Evolutionary conservation across 2,797 vertebrate species (phyloP).

Genomic region (Parotocinclus haroldoi): DNA sequence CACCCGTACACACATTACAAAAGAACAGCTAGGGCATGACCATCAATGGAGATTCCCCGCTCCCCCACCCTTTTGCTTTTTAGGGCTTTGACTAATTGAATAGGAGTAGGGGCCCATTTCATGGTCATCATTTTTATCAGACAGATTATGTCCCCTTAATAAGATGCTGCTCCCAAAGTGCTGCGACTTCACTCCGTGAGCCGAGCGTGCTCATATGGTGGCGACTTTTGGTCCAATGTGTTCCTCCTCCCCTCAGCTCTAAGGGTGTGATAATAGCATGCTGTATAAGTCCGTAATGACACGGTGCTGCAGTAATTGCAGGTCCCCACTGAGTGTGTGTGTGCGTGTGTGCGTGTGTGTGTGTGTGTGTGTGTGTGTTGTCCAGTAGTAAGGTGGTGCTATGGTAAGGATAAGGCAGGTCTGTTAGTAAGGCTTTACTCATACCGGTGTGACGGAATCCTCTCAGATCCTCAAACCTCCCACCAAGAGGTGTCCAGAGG

Average conservation of each 20-base stretch:
- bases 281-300: conserved; percentile 70
- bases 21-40: conserved; percentile 50
- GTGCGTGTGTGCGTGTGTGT: conserved; percentile 31
- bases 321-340: conserved; percentile 58
- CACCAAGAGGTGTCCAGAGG: conserved; percentile 49
- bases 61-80: conserved; percentile 7
- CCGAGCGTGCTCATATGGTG: background rate
- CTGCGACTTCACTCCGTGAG: background rate
- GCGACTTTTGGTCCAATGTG: background rate
- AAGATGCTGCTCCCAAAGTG: conserved; percentile 9
- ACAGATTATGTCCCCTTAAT: conserved; percentile 8
- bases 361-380: conserved; percentile 36
- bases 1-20: conserved; percentile 41
- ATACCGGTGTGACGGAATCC: conserved; percentile 50
- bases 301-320: conserved; percentile 69
- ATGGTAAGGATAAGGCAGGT: conserved; percentile 44
- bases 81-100: conserved; percentile 26
- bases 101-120: conserved; percentile 25
- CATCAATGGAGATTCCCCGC: conserved; percentile 33
- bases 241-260: conserved; percentile 42
- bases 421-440: conserved; percentile 50
- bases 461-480: conserved; percentile 55
- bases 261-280: conserved; percentile 69
- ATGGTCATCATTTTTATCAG: conserved; percentile 16
- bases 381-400: conserved; percentile 36